Conservation (phyloP, 2,797 vertebrate genomes). For the Labroides dimidiatus region DNA sequence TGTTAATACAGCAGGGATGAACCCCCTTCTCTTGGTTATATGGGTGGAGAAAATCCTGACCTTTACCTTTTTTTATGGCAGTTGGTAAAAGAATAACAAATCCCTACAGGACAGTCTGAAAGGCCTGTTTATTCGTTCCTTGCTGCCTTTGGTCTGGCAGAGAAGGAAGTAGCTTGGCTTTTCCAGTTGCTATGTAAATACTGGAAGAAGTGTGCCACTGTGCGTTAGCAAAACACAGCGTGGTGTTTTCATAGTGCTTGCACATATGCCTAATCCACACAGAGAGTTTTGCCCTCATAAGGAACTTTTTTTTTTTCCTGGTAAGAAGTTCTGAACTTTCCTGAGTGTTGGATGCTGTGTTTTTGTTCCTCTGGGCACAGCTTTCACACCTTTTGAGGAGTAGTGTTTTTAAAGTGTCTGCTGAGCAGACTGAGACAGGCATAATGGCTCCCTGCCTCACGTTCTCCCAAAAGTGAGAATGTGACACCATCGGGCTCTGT, state of each 20-base stretch:
- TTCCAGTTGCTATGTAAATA: conserved; percentile 72
- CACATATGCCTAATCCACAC: conserved; percentile 48
- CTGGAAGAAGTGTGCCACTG: conserved; percentile 73
- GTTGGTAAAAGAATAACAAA: conserved; percentile 66
- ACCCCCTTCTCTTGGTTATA: conserved; percentile 52
- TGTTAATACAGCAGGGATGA: conserved; percentile 62
- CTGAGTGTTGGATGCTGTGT: conserved; percentile 22
- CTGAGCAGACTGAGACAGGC: conserved; percentile 25
- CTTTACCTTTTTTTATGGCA: conserved; percentile 65
- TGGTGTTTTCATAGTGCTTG: conserved; percentile 62
- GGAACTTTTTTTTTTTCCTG: conserved; percentile 25
- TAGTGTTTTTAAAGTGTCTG: conserved; percentile 39
- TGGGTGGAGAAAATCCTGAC: conserved; percentile 61
- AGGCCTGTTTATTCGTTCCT: conserved; percentile 66
- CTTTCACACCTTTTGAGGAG: conserved; percentile 48
- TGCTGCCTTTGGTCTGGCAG: conserved; percentile 69
- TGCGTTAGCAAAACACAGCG: conserved; percentile 58
- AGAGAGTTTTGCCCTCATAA: conserved; percentile 6
- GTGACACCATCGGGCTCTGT: conserved; percentile 46
- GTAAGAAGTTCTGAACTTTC: conserved; percentile 33
- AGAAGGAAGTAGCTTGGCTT: conserved; percentile 72
- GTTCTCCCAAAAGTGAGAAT: conserved; percentile 50
- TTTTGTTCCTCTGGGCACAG: conserved; percentile 40
- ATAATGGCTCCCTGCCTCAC: conserved; percentile 47
- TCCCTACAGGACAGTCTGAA: conserved; percentile 65